A percentile compares a stretch with the other conserved stretches of the same genome.
Evolutionary conservation across 2,797 vertebrate genomes (phyloP).

Genomic region (Vireo griseus): DNA sequence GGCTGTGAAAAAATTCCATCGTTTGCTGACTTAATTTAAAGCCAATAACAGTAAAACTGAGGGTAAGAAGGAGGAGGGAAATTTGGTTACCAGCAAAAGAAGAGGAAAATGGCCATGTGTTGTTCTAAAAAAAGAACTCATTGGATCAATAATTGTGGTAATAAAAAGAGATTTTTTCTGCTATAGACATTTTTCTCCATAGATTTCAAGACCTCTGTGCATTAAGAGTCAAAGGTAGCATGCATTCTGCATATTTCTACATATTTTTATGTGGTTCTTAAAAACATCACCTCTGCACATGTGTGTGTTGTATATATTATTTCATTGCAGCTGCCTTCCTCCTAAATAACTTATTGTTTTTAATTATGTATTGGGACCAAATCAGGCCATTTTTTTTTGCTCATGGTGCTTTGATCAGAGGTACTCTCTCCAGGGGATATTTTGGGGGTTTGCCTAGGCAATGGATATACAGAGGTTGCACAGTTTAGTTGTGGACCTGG

Average conservation of each 20-base stretch:
- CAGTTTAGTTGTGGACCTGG: background rate
- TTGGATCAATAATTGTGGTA: conserved; percentile 12
- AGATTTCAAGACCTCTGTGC: background rate
- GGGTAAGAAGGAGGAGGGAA: background rate
- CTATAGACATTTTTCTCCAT: background rate
- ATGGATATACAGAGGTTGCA: background rate
- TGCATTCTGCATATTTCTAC: background rate
- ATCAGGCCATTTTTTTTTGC: background rate
- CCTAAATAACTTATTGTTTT: background rate
- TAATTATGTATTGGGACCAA: background rate
- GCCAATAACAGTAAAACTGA: conserved; percentile 7
- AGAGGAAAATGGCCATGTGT: background rate
- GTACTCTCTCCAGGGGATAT: background rate
- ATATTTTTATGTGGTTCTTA: background rate
- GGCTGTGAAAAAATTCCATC: background rate
- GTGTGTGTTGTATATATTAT: background rate
- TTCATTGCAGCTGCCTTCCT: background rate
- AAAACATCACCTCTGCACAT: background rate
- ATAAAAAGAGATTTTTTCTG: background rate
- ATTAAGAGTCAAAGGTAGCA: background rate
- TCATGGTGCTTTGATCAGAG: background rate
- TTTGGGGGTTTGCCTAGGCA: background rate
- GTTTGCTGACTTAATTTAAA: conserved; percentile 36
- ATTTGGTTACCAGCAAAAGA: background rate
- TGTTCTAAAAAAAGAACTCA: background rate